Conservation (phyloP, 2,113 vertebrate species). For the Aleadryas rufinucha region DNA sequence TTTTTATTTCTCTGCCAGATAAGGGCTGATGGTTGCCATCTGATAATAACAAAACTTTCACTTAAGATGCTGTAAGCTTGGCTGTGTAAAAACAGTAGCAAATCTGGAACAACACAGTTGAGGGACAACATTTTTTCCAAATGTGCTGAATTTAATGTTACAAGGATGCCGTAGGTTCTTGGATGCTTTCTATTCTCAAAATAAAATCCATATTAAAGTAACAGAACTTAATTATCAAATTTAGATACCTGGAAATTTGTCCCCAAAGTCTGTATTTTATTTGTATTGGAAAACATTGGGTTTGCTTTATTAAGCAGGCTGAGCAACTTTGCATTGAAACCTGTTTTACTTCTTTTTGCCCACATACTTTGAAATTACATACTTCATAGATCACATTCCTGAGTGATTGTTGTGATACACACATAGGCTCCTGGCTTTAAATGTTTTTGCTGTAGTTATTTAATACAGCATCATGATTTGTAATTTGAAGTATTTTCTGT, state of each 20-base stretch:
- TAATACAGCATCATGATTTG: background rate
- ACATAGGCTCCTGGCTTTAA: background rate
- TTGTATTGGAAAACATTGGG: background rate
- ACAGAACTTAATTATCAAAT: background rate
- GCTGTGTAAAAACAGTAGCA: slow-evolving; percentile 1
- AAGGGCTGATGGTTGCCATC: background rate
- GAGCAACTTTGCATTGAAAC: background rate
- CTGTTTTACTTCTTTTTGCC: background rate
- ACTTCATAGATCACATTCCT: background rate
- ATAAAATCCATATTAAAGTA: background rate
- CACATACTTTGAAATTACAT: background rate
- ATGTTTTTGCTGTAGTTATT: background rate
- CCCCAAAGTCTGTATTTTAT: background rate
- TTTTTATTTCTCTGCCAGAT: background rate
- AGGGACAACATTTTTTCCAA: background rate
- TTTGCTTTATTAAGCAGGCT: background rate
- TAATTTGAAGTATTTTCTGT: background rate
- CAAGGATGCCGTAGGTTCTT: background rate
- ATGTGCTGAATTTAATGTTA: background rate
- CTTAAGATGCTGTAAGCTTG: background rate
- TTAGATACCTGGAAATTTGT: background rate
- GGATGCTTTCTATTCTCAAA: background rate
- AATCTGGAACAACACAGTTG: background rate
- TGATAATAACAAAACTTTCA: background rate
- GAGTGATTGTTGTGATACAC: background rate